Base-by-base conservation (phyloP, 2,113 vertebrate species). In the Phocoena sinus region DNA sequence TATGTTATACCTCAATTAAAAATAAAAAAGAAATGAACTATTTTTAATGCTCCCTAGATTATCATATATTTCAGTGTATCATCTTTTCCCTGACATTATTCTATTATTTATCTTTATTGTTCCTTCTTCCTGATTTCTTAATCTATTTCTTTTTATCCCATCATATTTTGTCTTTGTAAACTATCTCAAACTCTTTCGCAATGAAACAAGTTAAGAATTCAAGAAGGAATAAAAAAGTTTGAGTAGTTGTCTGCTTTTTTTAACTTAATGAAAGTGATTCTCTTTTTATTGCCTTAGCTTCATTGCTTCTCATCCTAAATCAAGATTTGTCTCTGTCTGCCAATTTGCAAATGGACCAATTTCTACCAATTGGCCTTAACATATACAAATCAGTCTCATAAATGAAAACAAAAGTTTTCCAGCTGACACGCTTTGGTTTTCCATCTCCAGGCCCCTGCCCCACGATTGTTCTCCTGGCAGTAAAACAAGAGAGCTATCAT, bases 311-410 rank as follows among this genome's bases (percentile, higher is more conserved):
- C 89, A 91, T 62, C 91, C 93, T 93, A 85, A 96, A 93, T 96
- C 96, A 97, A 94, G 88, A 65, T 70, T 84, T 85, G 65, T 67
- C 87, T 95, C 95, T 3, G 60, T 94, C 80, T 96, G 96, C 96
- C 97, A 95, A 60, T 83, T 97, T 74, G 89, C 96, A 93, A 97
- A 93, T 81, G 83, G 95, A 82, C 89, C 94, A 85, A 21, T 96
- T 95, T 98, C 97, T 96, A 96, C 96, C 97, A 96, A 97, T 97
- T 97, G 98, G 60, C 95, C 95, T 97, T 96, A 91, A 96, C 92
- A 73, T 95, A 97, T 18, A 96, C 96, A 97, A 98, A 96, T 97
- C 97, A 95, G 92, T 50, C 95, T 77, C 71, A 18, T 95, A 93
- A 95, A 98, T 94, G 94, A 97, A 97, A 97, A 96, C 95, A 90